Conservation (phyloP, 2,797 vertebrate species). For the Threskiornis aethiopicus region DNA sequence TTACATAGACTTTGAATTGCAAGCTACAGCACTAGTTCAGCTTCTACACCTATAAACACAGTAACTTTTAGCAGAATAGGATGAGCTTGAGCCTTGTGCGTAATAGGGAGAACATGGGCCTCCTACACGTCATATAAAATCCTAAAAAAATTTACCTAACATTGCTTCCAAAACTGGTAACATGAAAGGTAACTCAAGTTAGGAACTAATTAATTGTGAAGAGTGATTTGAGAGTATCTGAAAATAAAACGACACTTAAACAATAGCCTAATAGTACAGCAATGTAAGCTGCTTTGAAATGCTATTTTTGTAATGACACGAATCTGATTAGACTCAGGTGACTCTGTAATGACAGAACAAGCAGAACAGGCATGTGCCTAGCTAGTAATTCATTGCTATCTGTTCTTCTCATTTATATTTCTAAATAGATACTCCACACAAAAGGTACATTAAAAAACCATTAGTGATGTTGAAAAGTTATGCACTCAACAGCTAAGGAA, state of each 20-base stretch:
- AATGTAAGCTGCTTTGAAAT: slow-evolving; percentile 13
- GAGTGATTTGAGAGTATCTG: background rate
- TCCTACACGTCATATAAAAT: background rate
- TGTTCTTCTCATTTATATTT: background rate
- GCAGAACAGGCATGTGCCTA: background rate
- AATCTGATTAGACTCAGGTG: slow-evolving; percentile 23
- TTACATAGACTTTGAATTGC: background rate
- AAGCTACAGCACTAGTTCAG: background rate
- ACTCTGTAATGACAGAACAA: background rate
- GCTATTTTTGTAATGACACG: background rate
- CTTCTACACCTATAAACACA: background rate
- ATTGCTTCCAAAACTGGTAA: background rate
- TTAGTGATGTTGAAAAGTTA: background rate
- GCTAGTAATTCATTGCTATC: background rate
- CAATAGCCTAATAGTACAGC: background rate
- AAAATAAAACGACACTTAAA: background rate
- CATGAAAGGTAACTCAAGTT: background rate
- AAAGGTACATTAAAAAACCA: background rate
- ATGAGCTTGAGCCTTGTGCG: background rate
- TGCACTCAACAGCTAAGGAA: background rate
- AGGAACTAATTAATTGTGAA: background rate
- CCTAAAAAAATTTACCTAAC: background rate
- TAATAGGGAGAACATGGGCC: background rate
- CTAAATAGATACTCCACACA: background rate
- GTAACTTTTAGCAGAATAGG: background rate